Base-by-base conservation (phyloP, 2,888 invertebrate species). In the Hemistola chrysoprasaria region DNA sequence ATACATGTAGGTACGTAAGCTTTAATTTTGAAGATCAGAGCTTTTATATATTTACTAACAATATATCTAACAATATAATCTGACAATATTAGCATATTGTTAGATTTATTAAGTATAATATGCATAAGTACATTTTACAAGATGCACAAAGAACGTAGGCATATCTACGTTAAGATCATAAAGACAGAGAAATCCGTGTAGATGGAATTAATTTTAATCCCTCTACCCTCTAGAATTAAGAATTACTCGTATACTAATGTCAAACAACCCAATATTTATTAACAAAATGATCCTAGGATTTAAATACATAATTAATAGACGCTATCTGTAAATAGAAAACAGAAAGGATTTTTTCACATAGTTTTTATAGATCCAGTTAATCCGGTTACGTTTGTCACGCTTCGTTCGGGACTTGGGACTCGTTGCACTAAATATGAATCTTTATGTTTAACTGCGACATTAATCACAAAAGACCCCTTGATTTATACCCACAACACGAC, bases 401-500 rank as follows among this genome's bases (percentile, higher is more conserved):
- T 59, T 59, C 63, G 64, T 67, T 74, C 69, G 59, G 63, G 57
- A 51, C 44, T 41, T 40, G 36, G 38, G 40, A 34, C 35, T 55
- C 56, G 65, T 70, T 77, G 76, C 71, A 86, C 86, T 84, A 83
- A 87, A 86, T 88, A 86, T 80, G 73, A 80, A 78, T 78, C 74
- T 86, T 84, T 79, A 83, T 75, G 73, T 77, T 77, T 73, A 57
- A 76, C 77, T 65, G 69, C 81, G 84, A 86, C 87, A 78, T 86
- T 85, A 81, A 88, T 84, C 79, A 86, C 83, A 79, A 85, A 84
- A 85, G 77, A 73, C 66, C 67, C 46, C 37, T 59, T 84, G 86
- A 88, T 87, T 85, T 86, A 88, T 83, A 57, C 47, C 63, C 52
- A 68, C 65, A 68, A 67, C 71, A 71, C 53, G 57, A 62, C 65